Base-by-base conservation (phyloP, 1,140 invertebrate species). In the Drosophila carrolli region DNA sequence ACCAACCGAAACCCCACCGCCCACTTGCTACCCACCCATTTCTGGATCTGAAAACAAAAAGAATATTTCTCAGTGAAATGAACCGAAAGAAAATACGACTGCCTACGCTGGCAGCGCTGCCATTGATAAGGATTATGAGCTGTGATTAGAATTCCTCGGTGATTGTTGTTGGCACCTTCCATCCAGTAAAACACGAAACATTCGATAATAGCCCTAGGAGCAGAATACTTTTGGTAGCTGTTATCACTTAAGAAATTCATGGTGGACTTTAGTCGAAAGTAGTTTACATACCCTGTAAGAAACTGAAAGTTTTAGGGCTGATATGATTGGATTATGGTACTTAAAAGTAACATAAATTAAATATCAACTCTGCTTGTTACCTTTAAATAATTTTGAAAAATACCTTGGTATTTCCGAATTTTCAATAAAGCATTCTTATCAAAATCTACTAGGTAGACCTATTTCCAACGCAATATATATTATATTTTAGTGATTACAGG, bases 231-330 rank as follows among this genome's bases (percentile, higher is more conserved):
- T 75, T 53, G 60, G 73, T 41, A 37, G 50, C 54, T 75, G 46
- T 75, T 75, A 75, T 75, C 72, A 66, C 38, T 16, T 11, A 19
- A 75, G 53, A 66, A 75, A 46, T 35, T 32, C 35, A 9, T 35
- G 41, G 75, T 75, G 73, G 72, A 75, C 73, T 75, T 75, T 75
- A 67, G n/a, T 32, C 73, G n/a, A 53, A 40, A 72, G 67, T 72
- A 72, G 55, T 72, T 73, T n/a, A 0, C 7, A 59, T 46, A 72
- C 66, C 67, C 70, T 60, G 40, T 59, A 40, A 40, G 23, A 27
- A 41, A 7, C 11, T 16, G 5, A 0, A 0, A 10, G 2, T 11
- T 0, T 6, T 0, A 9, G 37, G 41, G 54, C 40, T 38, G 10
- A 11, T 55, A 9, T 5, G 5, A 1, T 43, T 16, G 5, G n/a